Conservation (phyloP, 2,113 vertebrate species). For the Mustela lutreola region DNA sequence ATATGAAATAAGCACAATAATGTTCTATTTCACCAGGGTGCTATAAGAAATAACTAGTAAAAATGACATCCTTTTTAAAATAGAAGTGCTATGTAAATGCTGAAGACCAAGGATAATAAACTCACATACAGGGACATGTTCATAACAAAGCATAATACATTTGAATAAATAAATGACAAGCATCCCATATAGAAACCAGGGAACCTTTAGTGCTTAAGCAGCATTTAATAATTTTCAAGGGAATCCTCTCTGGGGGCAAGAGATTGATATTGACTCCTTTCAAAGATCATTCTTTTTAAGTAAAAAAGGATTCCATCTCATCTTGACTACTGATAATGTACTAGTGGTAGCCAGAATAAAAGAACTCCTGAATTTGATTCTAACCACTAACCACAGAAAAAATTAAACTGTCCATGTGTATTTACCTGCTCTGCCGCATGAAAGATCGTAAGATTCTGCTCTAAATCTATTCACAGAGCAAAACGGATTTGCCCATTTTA, state of each 20-base stretch:
- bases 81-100: not conserved
- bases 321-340: not conserved
- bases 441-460: not conserved
- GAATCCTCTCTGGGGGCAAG: not conserved
- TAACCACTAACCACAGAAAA: not conserved
- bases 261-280: slow-evolving; percentile 8
- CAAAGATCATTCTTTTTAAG: not conserved
- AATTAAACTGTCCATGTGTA: not conserved
- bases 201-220: not conserved
- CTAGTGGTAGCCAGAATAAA: not conserved
- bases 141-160: not conserved
- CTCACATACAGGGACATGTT: not conserved
- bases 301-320: not conserved
- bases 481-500: not conserved
- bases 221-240: slow-evolving; percentile 19
- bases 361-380: not conserved
- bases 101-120: not conserved
- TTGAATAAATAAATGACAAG: not conserved
- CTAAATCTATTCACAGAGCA: not conserved
- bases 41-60: slow-evolving; percentile 38
- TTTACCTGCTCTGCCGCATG: not conserved
- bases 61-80: not conserved
- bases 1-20: slow-evolving; percentile 17
- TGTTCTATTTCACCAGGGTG: slow-evolving; percentile 1
- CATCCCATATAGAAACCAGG: not conserved